Evolutionary conservation across 1,140 invertebrate species (phyloP), one percentile per base, ranked within the genome.

Genomic region (Bombus consobrinus): DNA sequence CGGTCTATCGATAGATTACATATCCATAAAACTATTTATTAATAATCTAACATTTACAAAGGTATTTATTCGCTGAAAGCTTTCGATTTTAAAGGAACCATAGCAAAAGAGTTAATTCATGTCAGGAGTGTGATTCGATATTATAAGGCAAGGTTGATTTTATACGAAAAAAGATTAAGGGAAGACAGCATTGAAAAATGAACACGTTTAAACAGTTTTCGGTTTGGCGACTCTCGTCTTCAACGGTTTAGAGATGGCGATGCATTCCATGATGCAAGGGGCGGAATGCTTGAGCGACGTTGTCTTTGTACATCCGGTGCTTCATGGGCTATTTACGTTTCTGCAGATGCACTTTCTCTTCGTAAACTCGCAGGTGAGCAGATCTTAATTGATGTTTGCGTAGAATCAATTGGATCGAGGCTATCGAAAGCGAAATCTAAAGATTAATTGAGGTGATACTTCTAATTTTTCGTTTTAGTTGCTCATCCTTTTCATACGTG

Each of bases 271-370:
- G 93, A 96, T 96, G 95, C 95, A 96, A 84, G 95, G 95, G 6
- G 92, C 94, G 28, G 93, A 94, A 75, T 97, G 96, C 86, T 94
- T 96, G 59, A 96, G 95, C 86, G 96, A 96, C 86, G 94, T 97
- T 32, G 94, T 96, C 77, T 96, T 96, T 59, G 95, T 97, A 4
- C 96, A 96, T 92, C 97, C 97, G 2, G 95, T 97, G n/a, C 92
- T 97, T 22, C 96, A 97, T 73, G 96, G 96, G n/a, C 94, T 97
- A 71, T 97, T 97, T 93, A 97, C 97, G 3, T 97, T 97, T 88
- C 93, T 97, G 37, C 97, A 97, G 92, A 97, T 97, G 95, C 97
- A 97, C 91, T 97, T 97, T 91, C 95, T 97, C 28, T 97, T 97
- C 90, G 96, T 97, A 75, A 97, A 97, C 91, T 97, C 97, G 2